Percentiles rank a stretch among this genome's conserved stretches.
Evolutionary conservation across 2,113 vertebrate genomes (phyloP).

Genomic region (Hemiscyllium ocellatum): DNA sequence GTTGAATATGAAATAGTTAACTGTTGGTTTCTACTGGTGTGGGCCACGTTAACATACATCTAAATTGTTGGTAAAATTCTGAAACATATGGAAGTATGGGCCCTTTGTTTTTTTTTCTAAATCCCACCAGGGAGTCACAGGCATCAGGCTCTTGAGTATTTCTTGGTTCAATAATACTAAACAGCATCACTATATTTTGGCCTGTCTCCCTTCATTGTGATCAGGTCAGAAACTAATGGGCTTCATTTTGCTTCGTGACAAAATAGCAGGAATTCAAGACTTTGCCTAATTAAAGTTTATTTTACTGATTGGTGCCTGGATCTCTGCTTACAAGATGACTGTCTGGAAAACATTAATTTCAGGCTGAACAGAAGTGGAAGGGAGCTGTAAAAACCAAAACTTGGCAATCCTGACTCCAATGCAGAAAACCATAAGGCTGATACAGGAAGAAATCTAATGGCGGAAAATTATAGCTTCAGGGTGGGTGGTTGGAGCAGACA

Average conservation of each 20-base stretch:
- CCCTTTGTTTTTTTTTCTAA: background rate
- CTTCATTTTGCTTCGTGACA: slow-evolving; percentile 25
- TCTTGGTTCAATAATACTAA: slow-evolving; percentile 1
- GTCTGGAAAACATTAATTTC: slow-evolving; percentile 30
- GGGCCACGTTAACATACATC: background rate
- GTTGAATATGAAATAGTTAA: background rate
- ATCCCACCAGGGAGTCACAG: background rate
- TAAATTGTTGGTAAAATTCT: background rate
- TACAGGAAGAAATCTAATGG: background rate
- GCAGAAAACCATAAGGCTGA: background rate
- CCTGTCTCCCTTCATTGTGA: slow-evolving; percentile 13
- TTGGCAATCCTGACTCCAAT: background rate
- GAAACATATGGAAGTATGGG: background rate
- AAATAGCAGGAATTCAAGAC: slow-evolving; percentile 22
- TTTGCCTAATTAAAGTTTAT: slow-evolving; percentile 23
- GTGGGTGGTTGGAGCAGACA: too few relatives aligned
- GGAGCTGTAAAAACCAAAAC: background rate
- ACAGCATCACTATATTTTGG: background rate
- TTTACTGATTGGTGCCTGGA: slow-evolving; percentile 26
- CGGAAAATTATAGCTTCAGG: too few relatives aligned
- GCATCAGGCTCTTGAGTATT: background rate
- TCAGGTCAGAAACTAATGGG: slow-evolving; percentile 23
- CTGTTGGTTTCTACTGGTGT: background rate
- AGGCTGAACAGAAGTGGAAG: slow-evolving; percentile 4
- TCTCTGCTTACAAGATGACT: slow-evolving; percentile 22